Percentiles rank a stretch among this genome's conserved stretches.
These are phyloP conservation scores for Trichonephila inaurata DNA, from an alignment of 1,140 invertebrate species.

Conservation along the genomic window DNA sequence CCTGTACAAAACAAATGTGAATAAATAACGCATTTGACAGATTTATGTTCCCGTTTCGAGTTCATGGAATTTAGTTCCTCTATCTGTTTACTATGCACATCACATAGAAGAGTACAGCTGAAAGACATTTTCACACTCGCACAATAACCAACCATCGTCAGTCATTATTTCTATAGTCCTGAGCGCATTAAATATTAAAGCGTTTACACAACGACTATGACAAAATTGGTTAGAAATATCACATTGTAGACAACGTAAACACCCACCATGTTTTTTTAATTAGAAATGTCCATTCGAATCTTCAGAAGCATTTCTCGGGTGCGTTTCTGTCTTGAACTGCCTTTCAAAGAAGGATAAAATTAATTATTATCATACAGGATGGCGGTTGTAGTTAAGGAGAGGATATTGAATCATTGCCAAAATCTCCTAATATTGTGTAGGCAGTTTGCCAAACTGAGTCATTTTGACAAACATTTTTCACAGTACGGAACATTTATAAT, in stretches of 20 bases:
- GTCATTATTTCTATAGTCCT: neutral
- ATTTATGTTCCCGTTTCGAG: neutral
- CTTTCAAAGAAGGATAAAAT: neutral
- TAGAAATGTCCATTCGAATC: neutral
- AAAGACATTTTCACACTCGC: neutral
- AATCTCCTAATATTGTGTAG: neutral
- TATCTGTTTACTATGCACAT: neutral
- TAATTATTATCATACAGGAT: neutral
- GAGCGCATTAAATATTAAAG: neutral
- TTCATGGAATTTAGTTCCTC: neutral
- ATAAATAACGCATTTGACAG: neutral
- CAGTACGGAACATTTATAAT: neutral
- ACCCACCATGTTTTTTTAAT: neutral
- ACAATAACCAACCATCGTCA: neutral
- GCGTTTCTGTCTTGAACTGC: neutral
- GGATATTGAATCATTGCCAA: neutral
- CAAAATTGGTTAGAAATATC: neutral
- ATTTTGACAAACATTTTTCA: neutral
- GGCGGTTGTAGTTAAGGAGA: neutral
- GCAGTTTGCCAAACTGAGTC: neutral
- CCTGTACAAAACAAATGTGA: no score
- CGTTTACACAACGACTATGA: neutral
- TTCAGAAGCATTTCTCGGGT: neutral
- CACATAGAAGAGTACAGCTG: neutral
- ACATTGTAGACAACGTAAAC: neutral